These are phyloP conservation scores for Cataglyphis cursor DNA, from an alignment of 2,888 invertebrate genomes.

Conservation along the genomic window DNA sequence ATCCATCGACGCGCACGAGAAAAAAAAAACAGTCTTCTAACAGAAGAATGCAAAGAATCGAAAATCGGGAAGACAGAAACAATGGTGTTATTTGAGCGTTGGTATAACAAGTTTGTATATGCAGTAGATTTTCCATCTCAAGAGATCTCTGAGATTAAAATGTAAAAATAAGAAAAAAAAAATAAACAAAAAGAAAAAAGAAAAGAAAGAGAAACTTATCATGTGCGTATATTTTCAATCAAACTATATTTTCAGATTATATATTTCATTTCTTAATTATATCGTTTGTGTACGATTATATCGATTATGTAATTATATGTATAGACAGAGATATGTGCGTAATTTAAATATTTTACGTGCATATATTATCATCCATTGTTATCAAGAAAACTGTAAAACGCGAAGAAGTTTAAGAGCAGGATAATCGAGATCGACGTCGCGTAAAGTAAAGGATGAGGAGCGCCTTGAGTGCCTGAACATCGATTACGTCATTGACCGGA, in stretches of 20 bases:
- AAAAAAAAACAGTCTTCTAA: slow-evolving; percentile 15
- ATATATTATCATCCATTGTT: slow-evolving; percentile 27
- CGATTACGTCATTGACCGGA: slow-evolving; percentile 44
- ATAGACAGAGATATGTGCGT: neutral
- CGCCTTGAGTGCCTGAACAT: slow-evolving; percentile 22
- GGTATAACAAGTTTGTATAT: neutral
- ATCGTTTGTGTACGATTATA: neutral
- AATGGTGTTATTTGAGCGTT: neutral
- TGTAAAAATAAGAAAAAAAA: slow-evolving; percentile 17
- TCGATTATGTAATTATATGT: neutral
- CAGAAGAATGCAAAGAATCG: slow-evolving; percentile 39
- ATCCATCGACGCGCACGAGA: slow-evolving; percentile 70
- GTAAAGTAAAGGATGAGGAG: slow-evolving; percentile 33
- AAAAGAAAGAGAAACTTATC: neutral
- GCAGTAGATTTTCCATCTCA: neutral
- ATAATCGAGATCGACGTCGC: slow-evolving; percentile 44
- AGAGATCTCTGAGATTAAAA: neutral
- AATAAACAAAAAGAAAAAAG: neutral
- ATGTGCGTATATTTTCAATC: neutral
- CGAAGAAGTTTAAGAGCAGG: slow-evolving; percentile 19
- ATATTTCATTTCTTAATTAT: neutral
- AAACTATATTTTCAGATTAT: neutral
- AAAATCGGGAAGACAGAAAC: slow-evolving; percentile 32
- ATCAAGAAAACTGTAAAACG: slow-evolving; percentile 1
- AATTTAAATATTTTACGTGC: neutral